These are phyloP conservation scores for Stictocephala bisonia DNA, from an alignment of 2,888 invertebrate species.

Conservation along the genomic window DNA sequence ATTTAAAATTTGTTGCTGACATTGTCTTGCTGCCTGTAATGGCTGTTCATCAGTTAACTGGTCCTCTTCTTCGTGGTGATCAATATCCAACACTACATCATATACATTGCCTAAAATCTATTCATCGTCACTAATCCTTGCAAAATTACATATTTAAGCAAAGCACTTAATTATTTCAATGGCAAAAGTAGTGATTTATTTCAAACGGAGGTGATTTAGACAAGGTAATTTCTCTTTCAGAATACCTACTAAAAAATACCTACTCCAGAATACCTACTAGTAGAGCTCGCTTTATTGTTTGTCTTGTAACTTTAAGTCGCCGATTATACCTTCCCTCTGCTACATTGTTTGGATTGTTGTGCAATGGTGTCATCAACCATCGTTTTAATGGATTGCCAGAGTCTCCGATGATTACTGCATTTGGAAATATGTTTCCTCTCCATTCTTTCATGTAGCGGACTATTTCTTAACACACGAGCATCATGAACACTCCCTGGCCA, in stretches of 20 bases:
- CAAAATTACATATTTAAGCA: no score
- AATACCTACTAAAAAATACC: no score
- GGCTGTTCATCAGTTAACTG: no score
- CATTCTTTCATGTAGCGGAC: neutral
- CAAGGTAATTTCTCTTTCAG: conserved; percentile 50
- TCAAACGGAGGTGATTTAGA: conserved; percentile 40
- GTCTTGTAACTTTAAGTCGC: conserved; percentile 46
- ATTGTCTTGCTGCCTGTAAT: no score
- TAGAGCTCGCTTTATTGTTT: conserved; percentile 46
- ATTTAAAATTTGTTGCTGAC: no score
- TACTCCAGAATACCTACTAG: no score
- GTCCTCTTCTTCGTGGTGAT: no score
- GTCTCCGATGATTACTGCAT: conserved; percentile 48
- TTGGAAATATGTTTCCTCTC: conserved; percentile 26
- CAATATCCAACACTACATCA: no score
- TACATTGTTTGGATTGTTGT: conserved; percentile 38
- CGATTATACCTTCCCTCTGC: conserved; percentile 22
- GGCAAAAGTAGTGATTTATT: conserved; percentile 25
- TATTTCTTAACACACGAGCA: conserved; percentile 51
- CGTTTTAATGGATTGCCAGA: conserved; percentile 42
- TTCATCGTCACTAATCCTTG: no score
- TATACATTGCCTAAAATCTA: no score
- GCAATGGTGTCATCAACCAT: conserved; percentile 48
- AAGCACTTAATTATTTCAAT: neutral
- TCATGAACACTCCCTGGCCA: conserved; percentile 58